Evolutionary conservation across 2,888 invertebrate species (phyloP).

Genomic region (Heliconius ethilla): DNA sequence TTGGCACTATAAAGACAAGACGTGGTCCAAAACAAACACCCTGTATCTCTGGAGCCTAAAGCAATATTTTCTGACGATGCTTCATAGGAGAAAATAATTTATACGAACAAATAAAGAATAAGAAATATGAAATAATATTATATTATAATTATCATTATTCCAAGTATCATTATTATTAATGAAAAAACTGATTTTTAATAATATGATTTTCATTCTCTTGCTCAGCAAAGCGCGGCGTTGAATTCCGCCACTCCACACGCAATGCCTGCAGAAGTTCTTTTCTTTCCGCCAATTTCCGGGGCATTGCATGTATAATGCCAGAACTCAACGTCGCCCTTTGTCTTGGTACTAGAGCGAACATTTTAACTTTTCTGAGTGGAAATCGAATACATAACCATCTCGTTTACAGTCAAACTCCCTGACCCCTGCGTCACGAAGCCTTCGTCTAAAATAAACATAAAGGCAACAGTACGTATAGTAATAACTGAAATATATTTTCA

Average conservation of each 20-base stretch:
- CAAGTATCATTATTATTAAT: not conserved
- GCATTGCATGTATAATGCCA: too few relatives aligned
- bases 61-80: conserved; percentile 23
- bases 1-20: conserved; percentile 27
- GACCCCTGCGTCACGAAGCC: too few relatives aligned
- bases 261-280: too few relatives aligned
- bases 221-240: not conserved
- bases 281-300: too few relatives aligned
- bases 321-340: too few relatives aligned
- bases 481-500: conserved; percentile 8
- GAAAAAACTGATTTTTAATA: not conserved
- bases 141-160: not conserved
- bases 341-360: too few relatives aligned
- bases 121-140: not conserved
- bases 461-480: not conserved
- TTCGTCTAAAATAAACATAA: too few relatives aligned
- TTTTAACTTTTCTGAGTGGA: too few relatives aligned
- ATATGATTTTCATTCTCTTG: not conserved
- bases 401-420: too few relatives aligned
- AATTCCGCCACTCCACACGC: not conserved
- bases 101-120: not conserved
- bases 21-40: conserved; percentile 26
- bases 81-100: not conserved
- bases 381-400: too few relatives aligned
- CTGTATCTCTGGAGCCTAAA: conserved; percentile 32